Conservation (phyloP, 2,888 invertebrate genomes). For the Proisotoma minuta region DNA sequence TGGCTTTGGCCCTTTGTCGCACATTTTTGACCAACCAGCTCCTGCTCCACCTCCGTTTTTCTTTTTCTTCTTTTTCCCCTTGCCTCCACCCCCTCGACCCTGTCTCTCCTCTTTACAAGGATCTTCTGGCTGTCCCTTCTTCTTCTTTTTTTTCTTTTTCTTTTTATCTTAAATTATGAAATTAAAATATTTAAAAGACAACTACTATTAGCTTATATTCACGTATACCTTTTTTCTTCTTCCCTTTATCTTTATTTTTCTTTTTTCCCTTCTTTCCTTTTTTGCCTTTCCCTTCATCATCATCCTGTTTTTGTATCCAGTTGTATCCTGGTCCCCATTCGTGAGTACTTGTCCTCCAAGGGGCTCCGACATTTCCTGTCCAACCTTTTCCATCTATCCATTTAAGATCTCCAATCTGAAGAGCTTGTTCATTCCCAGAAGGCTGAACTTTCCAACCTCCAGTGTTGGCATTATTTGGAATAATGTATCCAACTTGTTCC, state of each 20-base stretch:
- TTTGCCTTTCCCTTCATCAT: conserved; percentile 10
- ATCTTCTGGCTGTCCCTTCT: conserved; percentile 13
- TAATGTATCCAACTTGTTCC: neutral
- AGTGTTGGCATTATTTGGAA: neutral
- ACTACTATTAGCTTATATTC: no score
- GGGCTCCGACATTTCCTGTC: conserved; percentile 29
- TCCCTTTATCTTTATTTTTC: conserved; percentile 2
- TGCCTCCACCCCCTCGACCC: conserved; percentile 3
- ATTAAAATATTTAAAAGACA: no score
- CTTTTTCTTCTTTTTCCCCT: conserved; percentile 17
- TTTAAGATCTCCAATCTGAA: conserved; percentile 23
- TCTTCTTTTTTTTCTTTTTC: conserved; percentile 4
- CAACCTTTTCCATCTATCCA: conserved; percentile 34
- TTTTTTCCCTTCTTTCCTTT: conserved; percentile 7
- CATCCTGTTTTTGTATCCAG: conserved; percentile 17
- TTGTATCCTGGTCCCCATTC: conserved; percentile 28
- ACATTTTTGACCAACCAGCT: conserved; percentile 10
- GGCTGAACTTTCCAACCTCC: conserved; percentile 30
- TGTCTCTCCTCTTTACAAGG: neutral
- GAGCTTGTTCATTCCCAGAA: neutral
- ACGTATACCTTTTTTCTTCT: conserved; percentile 1
- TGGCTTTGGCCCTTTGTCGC: conserved; percentile 15
- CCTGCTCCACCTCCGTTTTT: conserved; percentile 13
- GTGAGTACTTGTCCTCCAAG: conserved; percentile 24
- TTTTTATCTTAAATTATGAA: neutral